Evolutionary conservation across 1,140 invertebrate species (phyloP).

Genomic region (Macrostomum lignano): DNA sequence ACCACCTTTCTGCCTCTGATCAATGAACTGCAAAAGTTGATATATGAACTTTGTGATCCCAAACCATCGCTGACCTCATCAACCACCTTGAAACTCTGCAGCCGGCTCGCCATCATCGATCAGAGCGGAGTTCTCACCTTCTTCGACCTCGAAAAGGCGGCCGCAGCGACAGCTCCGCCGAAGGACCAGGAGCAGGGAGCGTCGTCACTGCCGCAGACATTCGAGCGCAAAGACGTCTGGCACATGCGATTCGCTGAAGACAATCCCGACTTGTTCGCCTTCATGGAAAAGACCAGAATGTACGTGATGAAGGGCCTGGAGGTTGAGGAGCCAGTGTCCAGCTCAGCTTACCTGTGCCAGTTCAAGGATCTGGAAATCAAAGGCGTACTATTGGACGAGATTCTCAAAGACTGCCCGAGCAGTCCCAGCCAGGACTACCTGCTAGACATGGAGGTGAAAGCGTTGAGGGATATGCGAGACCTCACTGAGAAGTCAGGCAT

Average conservation of each 20-base stretch:
- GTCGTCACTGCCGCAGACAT: slow-evolving; percentile 22
- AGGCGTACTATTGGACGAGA: slow-evolving; percentile 57
- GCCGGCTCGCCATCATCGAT: slow-evolving; percentile 35
- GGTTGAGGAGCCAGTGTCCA: slow-evolving; percentile 40
- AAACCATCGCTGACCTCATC: too few species aligned
- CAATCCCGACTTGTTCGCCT: slow-evolving; percentile 53
- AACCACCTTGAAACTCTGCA: too few species aligned
- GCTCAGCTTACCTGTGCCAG: slow-evolving; percentile 31
- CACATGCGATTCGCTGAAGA: slow-evolving; percentile 71
- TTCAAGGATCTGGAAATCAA: slow-evolving; percentile 63
- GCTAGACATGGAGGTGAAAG: slow-evolving; percentile 56
- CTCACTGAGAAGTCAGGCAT: too few species aligned
- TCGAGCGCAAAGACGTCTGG: slow-evolving; percentile 78
- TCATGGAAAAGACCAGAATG: slow-evolving; percentile 80
- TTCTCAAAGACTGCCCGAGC: slow-evolving; percentile 50
- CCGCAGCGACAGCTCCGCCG: slow-evolving; percentile 16
- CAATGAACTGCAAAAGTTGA: too few species aligned
- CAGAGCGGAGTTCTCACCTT: slow-evolving; percentile 32
- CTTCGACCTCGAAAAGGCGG: slow-evolving; percentile 30
- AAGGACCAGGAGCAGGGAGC: slow-evolving; percentile 23
- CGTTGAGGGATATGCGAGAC: too few species aligned
- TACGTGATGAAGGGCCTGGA: slow-evolving; percentile 60
- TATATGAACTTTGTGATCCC: too few species aligned
- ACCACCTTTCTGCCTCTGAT: too few species aligned
- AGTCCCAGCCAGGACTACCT: slow-evolving; percentile 42